These are phyloP conservation scores for Lasioglossum albipes DNA, from an alignment of 1,140 invertebrate genomes.

Conservation along the genomic window DNA sequence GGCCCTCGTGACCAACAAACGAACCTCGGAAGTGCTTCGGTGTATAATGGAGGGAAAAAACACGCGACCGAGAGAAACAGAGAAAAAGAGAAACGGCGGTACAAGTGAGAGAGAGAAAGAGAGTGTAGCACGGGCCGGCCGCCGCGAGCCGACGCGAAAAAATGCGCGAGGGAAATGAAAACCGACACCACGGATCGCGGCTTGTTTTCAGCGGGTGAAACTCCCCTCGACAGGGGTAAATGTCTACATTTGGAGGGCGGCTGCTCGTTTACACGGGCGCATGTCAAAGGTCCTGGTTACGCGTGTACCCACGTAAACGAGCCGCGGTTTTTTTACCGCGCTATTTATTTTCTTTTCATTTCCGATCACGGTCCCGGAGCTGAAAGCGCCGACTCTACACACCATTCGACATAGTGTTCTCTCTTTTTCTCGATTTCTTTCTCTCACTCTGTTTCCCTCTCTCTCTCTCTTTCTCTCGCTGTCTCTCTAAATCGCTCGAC, in stretches of 20 bases:
- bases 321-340: constrained; percentile 44
- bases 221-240: constrained; percentile 41
- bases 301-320: constrained; percentile 46
- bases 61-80: background rate
- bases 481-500: constrained; percentile 67
- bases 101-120: background rate
- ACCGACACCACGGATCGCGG: constrained; percentile 56
- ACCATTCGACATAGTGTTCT: background rate
- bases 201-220: constrained; percentile 53
- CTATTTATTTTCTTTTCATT: constrained; percentile 68
- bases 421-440: too few relatives aligned
- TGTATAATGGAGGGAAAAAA: constrained; percentile 39
- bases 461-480: too few relatives aligned
- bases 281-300: constrained; percentile 49
- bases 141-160: constrained; percentile 32
- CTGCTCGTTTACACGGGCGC: constrained; percentile 50
- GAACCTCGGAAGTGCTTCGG: constrained; percentile 44
- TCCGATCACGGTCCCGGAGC: constrained; percentile 39
- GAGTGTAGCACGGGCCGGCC: too few relatives aligned
- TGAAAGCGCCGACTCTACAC: background rate
- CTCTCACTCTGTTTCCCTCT: too few relatives aligned
- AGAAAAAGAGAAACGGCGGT: background rate
- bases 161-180: constrained; percentile 57
- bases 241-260: constrained; percentile 57
- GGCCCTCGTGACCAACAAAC: constrained; percentile 66